phyloP scores from a whole-genome alignment of 2,797 vertebrate genomes.

The Acanthurus lineatus region DNA sequence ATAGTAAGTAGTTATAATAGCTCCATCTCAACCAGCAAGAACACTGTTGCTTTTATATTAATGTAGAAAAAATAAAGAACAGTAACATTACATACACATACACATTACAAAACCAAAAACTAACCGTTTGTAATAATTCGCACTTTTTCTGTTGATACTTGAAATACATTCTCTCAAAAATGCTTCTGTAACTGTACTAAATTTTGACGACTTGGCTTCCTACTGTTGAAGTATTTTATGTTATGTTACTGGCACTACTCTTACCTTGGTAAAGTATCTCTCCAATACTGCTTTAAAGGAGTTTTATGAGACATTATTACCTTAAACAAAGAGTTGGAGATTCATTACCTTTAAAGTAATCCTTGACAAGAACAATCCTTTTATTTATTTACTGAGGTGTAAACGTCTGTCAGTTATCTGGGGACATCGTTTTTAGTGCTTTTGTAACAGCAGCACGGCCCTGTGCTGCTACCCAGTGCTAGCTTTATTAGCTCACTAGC shows the following conservation, averaged over 20 bases:
- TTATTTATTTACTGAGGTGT: not conserved
- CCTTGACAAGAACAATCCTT: not conserved
- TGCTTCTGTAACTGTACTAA: not conserved
- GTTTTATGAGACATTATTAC: not conserved
- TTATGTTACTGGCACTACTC: not conserved
- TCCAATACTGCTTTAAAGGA: not conserved
- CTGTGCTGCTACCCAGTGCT: conserved; percentile 18
- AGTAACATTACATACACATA: not conserved
- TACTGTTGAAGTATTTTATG: not conserved
- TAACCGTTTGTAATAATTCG: not conserved
- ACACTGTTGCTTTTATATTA: not conserved
- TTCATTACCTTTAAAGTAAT: not conserved
- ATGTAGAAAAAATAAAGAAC: not conserved
- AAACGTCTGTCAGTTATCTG: not conserved
- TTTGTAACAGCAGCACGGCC: conserved; percentile 32
- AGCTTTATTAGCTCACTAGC: conserved; percentile 61
- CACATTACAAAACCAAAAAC: not conserved
- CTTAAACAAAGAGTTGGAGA: not conserved
- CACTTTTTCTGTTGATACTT: not conserved
- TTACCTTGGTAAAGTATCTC: not conserved
- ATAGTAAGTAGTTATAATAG: too few relatives aligned
- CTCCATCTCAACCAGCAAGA: not conserved
- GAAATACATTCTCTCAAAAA: not conserved
- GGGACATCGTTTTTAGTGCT: not conserved
- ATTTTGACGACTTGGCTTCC: not conserved